A percentile compares a stretch with the other conserved stretches of the same genome.
Evolutionary conservation across 2,888 invertebrate species (phyloP).

Genomic region (Melieria picta): DNA sequence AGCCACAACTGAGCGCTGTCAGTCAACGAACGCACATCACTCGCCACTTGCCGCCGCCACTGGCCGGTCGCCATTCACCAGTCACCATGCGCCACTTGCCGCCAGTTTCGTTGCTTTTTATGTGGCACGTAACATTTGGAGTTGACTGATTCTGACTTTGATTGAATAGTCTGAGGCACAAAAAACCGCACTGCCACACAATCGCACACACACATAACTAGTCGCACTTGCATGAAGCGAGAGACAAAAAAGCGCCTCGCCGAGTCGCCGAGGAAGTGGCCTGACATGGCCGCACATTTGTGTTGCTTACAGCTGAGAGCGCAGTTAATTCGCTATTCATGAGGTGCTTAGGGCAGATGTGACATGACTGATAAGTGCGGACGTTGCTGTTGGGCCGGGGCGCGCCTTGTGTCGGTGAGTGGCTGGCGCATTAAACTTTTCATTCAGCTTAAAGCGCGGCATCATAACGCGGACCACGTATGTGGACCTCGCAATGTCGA

Average conservation of each 20-base stretch:
- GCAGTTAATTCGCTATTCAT: slow-evolving; percentile 60
- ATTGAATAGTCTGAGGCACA: slow-evolving; percentile 45
- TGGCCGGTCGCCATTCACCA: not conserved
- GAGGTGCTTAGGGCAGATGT: slow-evolving; percentile 59
- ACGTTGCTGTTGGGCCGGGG: slow-evolving; percentile 3
- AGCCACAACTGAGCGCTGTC: slow-evolving; percentile 5
- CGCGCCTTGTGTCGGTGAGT: too few relatives aligned
- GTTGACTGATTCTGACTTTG: slow-evolving; percentile 45
- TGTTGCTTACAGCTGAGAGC: slow-evolving; percentile 25
- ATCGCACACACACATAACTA: not conserved
- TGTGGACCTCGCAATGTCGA: too few relatives aligned
- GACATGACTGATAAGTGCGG: slow-evolving; percentile 45
- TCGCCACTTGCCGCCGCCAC: slow-evolving; percentile 2
- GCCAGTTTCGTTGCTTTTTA: slow-evolving; percentile 8
- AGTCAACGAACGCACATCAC: slow-evolving; percentile 3
- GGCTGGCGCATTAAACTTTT: too few relatives aligned
- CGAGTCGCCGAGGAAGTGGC: not conserved
- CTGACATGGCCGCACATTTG: slow-evolving; percentile 30
- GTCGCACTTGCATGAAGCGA: not conserved
- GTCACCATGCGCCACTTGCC: not conserved
- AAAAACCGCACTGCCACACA: slow-evolving; percentile 21
- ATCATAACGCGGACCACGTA: too few relatives aligned
- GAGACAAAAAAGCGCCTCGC: too few relatives aligned
- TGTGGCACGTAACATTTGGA: slow-evolving; percentile 41
- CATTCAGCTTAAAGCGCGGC: too few relatives aligned